Evolutionary conservation across 2,888 invertebrate genomes (phyloP).

Genomic region (Scaptomyza caliginosa): DNA sequence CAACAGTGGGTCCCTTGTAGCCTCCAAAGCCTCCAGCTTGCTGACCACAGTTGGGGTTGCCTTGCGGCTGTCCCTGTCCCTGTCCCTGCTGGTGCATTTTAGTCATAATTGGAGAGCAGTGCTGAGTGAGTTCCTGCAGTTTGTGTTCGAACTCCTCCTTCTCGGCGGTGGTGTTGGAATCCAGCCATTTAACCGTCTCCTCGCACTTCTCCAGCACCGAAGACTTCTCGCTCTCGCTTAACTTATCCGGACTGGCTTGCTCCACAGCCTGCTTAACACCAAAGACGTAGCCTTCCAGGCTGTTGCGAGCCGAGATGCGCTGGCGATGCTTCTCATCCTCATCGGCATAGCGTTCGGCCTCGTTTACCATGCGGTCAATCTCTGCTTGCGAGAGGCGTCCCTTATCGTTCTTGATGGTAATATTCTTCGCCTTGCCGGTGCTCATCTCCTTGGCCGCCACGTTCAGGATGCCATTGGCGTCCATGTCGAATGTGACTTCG

Average conservation of each 20-base stretch:
- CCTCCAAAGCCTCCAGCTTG: slow-evolving; percentile 87
- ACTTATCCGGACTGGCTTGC: slow-evolving; percentile 86
- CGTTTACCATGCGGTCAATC: slow-evolving; percentile 91
- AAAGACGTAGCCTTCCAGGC: slow-evolving; percentile 26
- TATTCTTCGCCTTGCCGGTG: slow-evolving; percentile 89
- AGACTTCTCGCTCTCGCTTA: slow-evolving; percentile 88
- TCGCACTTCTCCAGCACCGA: slow-evolving; percentile 87
- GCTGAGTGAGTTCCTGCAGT: slow-evolving; percentile 54
- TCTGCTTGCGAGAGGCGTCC: slow-evolving; percentile 91
- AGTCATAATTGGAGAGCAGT: slow-evolving; percentile 85
- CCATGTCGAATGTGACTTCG: slow-evolving; percentile 92
- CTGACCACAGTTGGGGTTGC: slow-evolving; percentile 83
- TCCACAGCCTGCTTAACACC: slow-evolving; percentile 82
- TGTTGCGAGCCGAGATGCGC: slow-evolving; percentile 28
- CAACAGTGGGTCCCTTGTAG: slow-evolving; percentile 82
- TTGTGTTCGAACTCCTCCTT: slow-evolving; percentile 89
- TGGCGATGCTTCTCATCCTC: slow-evolving; percentile 31
- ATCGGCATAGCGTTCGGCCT: slow-evolving; percentile 89
- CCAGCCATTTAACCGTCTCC: slow-evolving; percentile 86
- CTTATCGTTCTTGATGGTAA: slow-evolving; percentile 93
- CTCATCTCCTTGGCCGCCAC: slow-evolving; percentile 90
- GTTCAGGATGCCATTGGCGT: slow-evolving; percentile 97
- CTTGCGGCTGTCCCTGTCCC: slow-evolving; percentile 10
- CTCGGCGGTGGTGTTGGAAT: slow-evolving; percentile 90
- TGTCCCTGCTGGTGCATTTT: slow-evolving; percentile 73